Conservation (phyloP, 2,888 invertebrate species). For the Amphimallon solstitiale region DNA sequence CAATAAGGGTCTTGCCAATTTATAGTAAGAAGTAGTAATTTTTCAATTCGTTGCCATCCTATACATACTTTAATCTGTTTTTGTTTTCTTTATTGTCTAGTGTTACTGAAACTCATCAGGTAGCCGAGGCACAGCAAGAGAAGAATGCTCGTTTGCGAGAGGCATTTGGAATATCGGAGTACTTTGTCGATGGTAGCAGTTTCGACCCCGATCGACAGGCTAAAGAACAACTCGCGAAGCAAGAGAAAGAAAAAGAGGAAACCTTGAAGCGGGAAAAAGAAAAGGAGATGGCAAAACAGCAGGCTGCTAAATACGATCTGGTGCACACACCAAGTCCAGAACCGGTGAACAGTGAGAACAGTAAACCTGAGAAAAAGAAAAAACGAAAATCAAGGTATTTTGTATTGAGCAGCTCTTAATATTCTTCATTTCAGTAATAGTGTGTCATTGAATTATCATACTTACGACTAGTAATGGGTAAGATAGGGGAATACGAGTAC, state of each 20-base stretch:
- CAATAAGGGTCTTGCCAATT: no score
- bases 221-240: conserved; percentile 67
- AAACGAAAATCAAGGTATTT: conserved; percentile 79
- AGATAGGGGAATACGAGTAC: no score
- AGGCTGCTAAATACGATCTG: conserved; percentile 71
- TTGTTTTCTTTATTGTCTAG: conserved; percentile 65
- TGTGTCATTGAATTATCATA: no score
- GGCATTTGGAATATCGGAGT: conserved; percentile 94
- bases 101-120: conserved; percentile 94
- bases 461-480: no score
- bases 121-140: conserved; percentile 94
- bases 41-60: no score
- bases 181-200: conserved; percentile 93
- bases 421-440: no score
- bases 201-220: conserved; percentile 83
- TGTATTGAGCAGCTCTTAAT: background rate
- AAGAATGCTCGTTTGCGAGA: conserved; percentile 93
- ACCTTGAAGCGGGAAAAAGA: conserved; percentile 64
- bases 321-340: conserved; percentile 81
- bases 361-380: conserved; percentile 70
- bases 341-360: conserved; percentile 56
- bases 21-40: no score
- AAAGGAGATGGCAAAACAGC: conserved; percentile 62
- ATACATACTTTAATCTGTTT: background rate
- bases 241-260: conserved; percentile 58